These are phyloP conservation scores for Rana temporaria DNA, from an alignment of 2,113 vertebrate genomes.

Conservation along the genomic window DNA sequence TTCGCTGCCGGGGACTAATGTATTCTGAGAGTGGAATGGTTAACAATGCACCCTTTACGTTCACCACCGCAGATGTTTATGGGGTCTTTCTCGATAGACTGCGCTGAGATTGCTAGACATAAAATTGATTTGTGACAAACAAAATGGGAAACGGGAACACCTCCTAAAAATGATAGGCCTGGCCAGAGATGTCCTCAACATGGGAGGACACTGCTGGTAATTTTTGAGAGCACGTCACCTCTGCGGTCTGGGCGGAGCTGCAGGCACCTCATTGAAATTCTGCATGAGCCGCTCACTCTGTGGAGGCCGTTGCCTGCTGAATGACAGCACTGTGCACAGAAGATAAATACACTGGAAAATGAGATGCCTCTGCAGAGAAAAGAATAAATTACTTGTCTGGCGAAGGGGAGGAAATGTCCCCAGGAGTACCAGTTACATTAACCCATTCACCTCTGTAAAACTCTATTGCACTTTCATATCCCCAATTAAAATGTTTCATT, in stretches of 20 bases:
- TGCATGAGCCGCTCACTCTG: conserved; percentile 46
- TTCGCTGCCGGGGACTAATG: background rate
- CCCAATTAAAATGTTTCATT: conserved; percentile 33
- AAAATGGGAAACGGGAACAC: conserved; percentile 12
- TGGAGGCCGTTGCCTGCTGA: conserved; percentile 55
- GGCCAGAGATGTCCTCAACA: background rate
- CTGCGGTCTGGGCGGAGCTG: conserved; percentile 55
- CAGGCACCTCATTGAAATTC: conserved; percentile 53
- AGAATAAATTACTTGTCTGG: conserved; percentile 58
- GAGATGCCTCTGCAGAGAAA: conserved; percentile 59
- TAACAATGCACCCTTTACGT: background rate
- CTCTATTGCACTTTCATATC: background rate
- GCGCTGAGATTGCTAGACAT: background rate
- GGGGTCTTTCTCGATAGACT: background rate
- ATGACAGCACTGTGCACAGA: conserved; percentile 56
- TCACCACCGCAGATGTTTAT: background rate
- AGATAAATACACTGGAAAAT: conserved; percentile 59
- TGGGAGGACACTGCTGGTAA: conserved; percentile 40
- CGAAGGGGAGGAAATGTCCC: conserved; percentile 57
- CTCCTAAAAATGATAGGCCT: background rate
- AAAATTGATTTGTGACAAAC: conserved; percentile 2
- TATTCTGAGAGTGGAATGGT: background rate
- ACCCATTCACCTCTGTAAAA: conserved; percentile 40
- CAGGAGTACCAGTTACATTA: conserved; percentile 52
- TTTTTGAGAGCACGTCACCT: conserved; percentile 39